Conservation (phyloP, 2,888 invertebrate genomes). For the Scrobipalpa atriplicella region DNA sequence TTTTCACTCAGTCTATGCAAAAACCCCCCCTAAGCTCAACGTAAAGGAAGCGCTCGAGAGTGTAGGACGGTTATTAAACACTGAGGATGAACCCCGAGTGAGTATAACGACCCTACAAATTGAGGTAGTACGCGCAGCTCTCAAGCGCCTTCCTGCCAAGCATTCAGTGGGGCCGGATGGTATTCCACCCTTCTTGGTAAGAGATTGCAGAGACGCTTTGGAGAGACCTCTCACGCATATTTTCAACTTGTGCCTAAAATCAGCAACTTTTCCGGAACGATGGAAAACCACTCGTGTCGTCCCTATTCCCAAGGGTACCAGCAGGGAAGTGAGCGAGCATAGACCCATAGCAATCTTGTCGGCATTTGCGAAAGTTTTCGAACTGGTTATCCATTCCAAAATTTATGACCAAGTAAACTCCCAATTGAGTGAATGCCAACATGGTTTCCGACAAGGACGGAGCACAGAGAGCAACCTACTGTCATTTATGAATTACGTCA, state of each 20-base stretch:
- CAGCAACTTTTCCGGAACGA: neutral
- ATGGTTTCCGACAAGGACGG: no score
- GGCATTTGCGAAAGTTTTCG: neutral
- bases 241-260: neutral
- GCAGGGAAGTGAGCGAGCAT: neutral
- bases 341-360: neutral
- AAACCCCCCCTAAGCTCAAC: no score
- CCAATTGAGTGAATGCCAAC: no score
- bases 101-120: neutral
- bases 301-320: neutral
- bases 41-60: neutral
- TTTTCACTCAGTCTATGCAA: no score
- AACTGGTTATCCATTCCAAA: neutral
- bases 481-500: no score
- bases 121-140: neutral
- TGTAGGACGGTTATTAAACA: neutral
- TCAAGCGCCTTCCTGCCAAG: neutral
- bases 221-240: neutral
- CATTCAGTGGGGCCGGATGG: no score
- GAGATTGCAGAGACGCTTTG: neutral
- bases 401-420: no score
- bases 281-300: neutral
- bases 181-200: neutral
- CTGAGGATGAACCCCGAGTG: neutral
- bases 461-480: no score